phyloP scores from a whole-genome alignment of 2,888 invertebrate genomes.

The Leptogaster cylindrica region DNA sequence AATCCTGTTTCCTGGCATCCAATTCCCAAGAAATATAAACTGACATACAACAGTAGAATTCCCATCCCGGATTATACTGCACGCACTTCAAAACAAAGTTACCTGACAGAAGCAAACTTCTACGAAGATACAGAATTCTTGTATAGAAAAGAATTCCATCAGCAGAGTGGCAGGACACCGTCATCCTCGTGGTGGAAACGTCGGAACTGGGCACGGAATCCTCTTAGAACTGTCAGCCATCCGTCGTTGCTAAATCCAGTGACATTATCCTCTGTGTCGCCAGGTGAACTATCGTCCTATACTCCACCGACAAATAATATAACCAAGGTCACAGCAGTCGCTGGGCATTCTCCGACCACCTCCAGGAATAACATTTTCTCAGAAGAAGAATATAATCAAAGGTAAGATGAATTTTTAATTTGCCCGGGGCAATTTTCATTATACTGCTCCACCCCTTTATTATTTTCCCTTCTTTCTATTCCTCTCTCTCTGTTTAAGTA shows the following conservation, averaged over 20 bases:
- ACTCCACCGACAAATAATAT: slow-evolving; percentile 9
- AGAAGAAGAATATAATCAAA: slow-evolving; percentile 45
- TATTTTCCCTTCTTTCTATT: slow-evolving; percentile 4
- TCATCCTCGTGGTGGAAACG: slow-evolving; percentile 28
- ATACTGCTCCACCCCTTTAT: slow-evolving; percentile 12
- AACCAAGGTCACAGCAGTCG: not conserved
- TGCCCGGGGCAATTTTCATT: slow-evolving; percentile 42
- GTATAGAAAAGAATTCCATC: not conserved
- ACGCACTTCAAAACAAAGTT: not conserved
- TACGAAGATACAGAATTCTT: not conserved
- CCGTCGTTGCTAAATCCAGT: slow-evolving; percentile 1
- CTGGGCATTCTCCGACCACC: not conserved
- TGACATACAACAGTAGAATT: not conserved
- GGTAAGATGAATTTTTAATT: slow-evolving; percentile 48
- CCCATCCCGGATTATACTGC: not conserved
- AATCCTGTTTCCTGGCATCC: not conserved
- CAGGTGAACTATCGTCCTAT: slow-evolving; percentile 8
- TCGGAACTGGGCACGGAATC: slow-evolving; percentile 22
- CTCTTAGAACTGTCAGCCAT: slow-evolving; percentile 7
- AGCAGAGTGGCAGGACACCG: not conserved
- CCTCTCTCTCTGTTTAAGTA: slow-evolving; percentile 1
- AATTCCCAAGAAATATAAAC: not conserved
- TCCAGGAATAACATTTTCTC: slow-evolving; percentile 2
- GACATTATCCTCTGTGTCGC: not conserved
- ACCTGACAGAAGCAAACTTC: too few species aligned